Percentiles rank a stretch among this genome's conserved stretches.
phyloP scores from a whole-genome alignment of 2,797 vertebrate species.

The Euphonia xanthogaster region DNA sequence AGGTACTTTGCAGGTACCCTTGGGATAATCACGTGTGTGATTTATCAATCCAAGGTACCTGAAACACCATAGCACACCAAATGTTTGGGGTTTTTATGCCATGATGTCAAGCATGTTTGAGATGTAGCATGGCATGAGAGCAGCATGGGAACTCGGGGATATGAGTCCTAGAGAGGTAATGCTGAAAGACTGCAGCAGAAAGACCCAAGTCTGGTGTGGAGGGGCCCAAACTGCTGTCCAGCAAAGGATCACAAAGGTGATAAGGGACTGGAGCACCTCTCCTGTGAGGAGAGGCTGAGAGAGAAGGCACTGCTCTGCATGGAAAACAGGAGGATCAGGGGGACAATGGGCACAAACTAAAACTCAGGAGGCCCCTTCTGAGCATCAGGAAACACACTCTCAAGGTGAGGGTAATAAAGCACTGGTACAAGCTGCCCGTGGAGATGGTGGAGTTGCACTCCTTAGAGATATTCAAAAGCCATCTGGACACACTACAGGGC shows the following conservation, averaged over 20 bases:
- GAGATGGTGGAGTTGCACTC: background rate
- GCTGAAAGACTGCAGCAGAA: background rate
- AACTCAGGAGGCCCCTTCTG: background rate
- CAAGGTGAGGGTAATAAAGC: background rate
- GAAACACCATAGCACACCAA: background rate
- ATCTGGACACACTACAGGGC: background rate
- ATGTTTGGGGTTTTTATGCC: background rate
- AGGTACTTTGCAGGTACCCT: background rate
- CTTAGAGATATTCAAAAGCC: background rate
- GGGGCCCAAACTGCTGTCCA: background rate
- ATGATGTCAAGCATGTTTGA: background rate
- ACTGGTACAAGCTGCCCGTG: background rate
- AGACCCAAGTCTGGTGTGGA: background rate
- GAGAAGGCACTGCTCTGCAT: background rate
- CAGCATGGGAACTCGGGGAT: rapidly evolving
- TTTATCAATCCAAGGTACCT: background rate
- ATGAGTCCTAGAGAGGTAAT: background rate
- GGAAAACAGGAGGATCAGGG: background rate
- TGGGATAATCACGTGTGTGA: background rate
- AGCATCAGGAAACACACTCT: background rate
- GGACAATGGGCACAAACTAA: rapidly evolving
- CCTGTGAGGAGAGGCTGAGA: background rate
- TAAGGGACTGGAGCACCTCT: background rate
- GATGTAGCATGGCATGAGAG: background rate
- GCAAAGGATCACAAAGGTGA: background rate